Conservation (phyloP, 2,113 vertebrate genomes). For the Cynocephalus volans region DNA sequence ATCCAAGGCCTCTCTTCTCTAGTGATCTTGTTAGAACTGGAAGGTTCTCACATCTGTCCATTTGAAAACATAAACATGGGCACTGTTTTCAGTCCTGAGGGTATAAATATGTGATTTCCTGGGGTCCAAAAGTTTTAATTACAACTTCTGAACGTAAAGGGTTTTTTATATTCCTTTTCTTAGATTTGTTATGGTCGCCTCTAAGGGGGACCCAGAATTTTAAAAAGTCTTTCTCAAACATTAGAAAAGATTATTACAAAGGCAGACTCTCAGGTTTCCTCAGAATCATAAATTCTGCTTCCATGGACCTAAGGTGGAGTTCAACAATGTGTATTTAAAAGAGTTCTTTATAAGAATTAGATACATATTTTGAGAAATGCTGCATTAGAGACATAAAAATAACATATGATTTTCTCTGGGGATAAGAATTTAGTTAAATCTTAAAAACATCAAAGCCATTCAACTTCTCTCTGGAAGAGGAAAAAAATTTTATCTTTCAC, state of each 20-base stretch:
- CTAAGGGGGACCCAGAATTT: background rate
- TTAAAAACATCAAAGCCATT: conserved; percentile 1
- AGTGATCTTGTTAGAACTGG: too few relatives aligned
- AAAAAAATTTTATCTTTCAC: background rate
- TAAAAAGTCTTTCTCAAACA: background rate
- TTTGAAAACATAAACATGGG: background rate
- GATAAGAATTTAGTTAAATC: background rate
- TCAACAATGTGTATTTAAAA: background rate
- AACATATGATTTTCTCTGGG: background rate
- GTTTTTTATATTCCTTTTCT: background rate
- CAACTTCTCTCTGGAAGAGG: background rate
- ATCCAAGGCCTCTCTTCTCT: background rate
- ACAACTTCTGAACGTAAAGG: background rate
- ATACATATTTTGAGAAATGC: background rate
- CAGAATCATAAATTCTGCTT: background rate
- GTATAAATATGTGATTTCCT: background rate
- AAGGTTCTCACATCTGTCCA: background rate
- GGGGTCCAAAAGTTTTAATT: background rate
- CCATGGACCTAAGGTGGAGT: background rate
- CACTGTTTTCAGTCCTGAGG: rapidly evolving
- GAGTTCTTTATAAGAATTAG: background rate
- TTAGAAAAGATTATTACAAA: background rate
- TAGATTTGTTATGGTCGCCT: background rate
- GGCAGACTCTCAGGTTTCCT: background rate
- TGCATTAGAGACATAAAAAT: background rate